Base-by-base conservation (phyloP, 2,113 vertebrate genomes). In the cat (Felis catus) region DNA sequence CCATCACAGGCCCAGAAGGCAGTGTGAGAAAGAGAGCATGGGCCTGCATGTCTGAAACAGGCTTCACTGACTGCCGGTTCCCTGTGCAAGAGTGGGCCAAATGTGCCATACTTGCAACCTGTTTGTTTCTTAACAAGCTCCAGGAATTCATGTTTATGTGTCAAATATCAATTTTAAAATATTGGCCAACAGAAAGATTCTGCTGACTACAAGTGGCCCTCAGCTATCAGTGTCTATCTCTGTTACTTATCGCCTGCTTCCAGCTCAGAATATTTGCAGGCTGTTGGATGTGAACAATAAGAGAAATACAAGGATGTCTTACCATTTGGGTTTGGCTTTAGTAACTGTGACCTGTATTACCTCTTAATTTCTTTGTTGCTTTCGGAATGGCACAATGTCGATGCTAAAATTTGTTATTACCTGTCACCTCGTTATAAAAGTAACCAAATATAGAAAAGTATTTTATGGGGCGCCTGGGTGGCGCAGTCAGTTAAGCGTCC, bases 341-440 rank as follows among this genome's bases (percentile, higher is more conserved):
- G 48, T 84, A 87, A 85, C 53, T 93, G 2, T 66, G 55, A 87
- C 55, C 15, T 73, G 58, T 58, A 31, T 89, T 51, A 73, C 36
- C 33, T 97, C 53, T 76, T 68, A 76, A 66, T n/a, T 74, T 83
- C 66, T 91, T 78, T 71, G 53, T 58, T 95, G 61, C 39, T 92
- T 92, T 94, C 45, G 55, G n/a, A 94, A 71, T 36, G 41, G 63
- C 31, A 80, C 18, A 39, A 31, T 85, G n/a, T 19, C 1, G 51
- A 78, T 71, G 45, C 45, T 84, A 80, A 96, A 84, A 88, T 31
- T 70, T 85, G 33, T 74, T 63, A 86, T 23, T 95, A 70, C 19
- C 41, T 81, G 9, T 96, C 33, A 76, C 31, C 13, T 81, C 29
- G 39, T 87, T 79, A n/a, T 58, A 66, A 84, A 74, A 53, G 13